phyloP scores from a whole-genome alignment of 2,888 invertebrate species.

The Tetranychus piercei region DNA sequence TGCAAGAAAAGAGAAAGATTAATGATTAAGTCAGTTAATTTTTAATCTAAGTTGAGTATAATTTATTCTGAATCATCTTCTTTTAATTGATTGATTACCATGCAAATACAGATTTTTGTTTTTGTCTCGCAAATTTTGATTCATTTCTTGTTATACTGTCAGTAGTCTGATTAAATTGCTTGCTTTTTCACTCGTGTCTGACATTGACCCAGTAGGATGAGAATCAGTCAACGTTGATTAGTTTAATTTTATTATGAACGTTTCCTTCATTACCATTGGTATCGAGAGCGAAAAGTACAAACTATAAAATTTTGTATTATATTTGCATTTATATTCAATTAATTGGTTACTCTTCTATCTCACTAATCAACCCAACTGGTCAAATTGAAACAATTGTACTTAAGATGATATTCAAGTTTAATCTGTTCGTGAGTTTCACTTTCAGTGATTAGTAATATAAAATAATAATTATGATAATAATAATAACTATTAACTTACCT shows the following conservation, averaged over 20 bases:
- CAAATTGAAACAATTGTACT: no score
- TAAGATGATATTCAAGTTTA: background rate
- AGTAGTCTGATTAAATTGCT: background rate
- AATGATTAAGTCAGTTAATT: background rate
- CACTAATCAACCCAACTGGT: no score
- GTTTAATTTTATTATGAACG: background rate
- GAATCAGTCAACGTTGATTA: background rate
- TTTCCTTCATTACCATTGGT: slow-evolving; percentile 1
- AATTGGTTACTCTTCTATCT: background rate
- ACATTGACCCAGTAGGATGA: background rate
- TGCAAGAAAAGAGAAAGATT: background rate
- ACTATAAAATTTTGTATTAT: background rate
- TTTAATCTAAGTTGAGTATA: no score
- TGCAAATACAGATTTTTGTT: no score
- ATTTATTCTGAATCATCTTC: background rate
- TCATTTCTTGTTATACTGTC: background rate
- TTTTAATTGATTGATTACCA: background rate
- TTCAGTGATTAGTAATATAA: background rate
- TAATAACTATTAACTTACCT: background rate
- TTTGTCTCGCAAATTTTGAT: no score
- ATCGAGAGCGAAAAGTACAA: background rate
- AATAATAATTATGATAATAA: background rate
- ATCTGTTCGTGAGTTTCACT: background rate
- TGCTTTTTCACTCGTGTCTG: background rate
- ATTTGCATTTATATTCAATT: background rate